These are phyloP conservation scores for Pristis pectinata DNA, from an alignment of 2,797 vertebrate genomes.

Conservation along the genomic window DNA sequence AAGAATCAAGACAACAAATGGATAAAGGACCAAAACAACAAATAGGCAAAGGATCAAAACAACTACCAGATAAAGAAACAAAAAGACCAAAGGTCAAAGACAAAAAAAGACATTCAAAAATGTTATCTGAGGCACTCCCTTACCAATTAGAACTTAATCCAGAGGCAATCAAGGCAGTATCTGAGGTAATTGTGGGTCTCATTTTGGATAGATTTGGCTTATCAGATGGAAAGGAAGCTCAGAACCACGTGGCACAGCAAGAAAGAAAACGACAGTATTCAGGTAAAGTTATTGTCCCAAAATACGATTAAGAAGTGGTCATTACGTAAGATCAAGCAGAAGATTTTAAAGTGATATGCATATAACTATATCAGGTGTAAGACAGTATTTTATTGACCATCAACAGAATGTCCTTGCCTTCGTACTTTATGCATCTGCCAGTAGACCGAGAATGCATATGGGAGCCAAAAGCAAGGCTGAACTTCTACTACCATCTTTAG, in stretches of 20 bases:
- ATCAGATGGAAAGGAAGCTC: constrained; percentile 18
- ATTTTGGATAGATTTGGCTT: constrained; percentile 22
- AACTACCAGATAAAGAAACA: background rate
- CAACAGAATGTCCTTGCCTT: no score
- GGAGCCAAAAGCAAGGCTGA: no score
- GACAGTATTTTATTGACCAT: no score
- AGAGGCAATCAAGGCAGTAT: constrained; percentile 2
- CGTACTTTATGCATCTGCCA: no score
- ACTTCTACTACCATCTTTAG: no score
- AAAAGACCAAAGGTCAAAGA: background rate
- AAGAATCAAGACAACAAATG: background rate
- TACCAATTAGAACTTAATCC: constrained; percentile 10
- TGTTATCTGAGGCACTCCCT: background rate
- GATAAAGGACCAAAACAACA: background rate
- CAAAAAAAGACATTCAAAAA: background rate
- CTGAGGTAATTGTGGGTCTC: background rate
- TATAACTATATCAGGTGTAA: background rate
- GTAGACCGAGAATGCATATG: no score
- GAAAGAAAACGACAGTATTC: background rate
- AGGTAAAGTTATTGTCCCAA: background rate
- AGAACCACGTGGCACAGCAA: background rate
- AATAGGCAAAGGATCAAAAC: background rate
- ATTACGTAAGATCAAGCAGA: background rate
- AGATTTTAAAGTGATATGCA: background rate
- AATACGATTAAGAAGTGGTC: background rate